A percentile compares a stretch with the other conserved stretches of the same genome.
Evolutionary conservation across 2,797 vertebrate genomes (phyloP).

Genomic region (Phrynocephalus forsythii): DNA sequence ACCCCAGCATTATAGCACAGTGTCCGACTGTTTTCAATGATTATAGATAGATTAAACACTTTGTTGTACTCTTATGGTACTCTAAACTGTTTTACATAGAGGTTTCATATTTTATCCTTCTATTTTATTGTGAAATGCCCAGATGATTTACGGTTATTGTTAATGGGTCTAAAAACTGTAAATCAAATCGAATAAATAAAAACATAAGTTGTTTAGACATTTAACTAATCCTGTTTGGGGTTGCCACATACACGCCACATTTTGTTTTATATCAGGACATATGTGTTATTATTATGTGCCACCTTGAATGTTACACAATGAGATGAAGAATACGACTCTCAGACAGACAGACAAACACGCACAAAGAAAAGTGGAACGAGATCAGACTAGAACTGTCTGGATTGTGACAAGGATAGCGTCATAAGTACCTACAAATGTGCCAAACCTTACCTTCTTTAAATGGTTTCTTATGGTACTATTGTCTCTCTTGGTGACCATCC

Average conservation of each 20-base stretch:
- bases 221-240: background rate
- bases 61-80: background rate
- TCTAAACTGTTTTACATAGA: background rate
- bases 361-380: background rate
- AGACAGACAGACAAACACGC: background rate
- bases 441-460: conserved; percentile 87
- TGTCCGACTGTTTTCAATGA: background rate
- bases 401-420: conserved; percentile 9
- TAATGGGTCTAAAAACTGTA: background rate
- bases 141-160: background rate
- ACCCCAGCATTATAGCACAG: background rate
- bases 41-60: background rate
- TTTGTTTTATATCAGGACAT: background rate
- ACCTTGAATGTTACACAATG: background rate
- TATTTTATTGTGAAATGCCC: background rate
- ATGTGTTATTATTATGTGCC: background rate
- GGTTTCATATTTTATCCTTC: background rate
- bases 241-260: no score
- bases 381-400: conserved; percentile 8
- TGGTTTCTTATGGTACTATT: conserved; percentile 84
- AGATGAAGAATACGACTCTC: background rate
- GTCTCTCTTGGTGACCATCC: conserved; percentile 86
- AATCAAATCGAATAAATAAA: background rate
- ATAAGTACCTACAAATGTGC: background rate
- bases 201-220: background rate